Base-by-base conservation (phyloP, 2,888 invertebrate genomes). In the Adelognathus sp. region DNA sequence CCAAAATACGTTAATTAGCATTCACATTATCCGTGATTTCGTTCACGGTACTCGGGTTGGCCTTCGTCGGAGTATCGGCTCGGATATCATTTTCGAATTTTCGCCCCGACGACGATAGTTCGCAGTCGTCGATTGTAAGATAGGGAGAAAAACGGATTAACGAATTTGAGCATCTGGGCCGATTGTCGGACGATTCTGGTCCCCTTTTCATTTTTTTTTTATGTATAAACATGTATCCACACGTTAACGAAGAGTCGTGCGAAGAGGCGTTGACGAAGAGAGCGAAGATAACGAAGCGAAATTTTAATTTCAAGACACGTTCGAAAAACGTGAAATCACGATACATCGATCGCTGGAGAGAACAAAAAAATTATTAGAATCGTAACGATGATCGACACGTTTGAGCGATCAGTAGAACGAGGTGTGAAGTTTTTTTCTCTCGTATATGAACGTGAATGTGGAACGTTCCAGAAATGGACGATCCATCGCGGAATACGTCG, bases 401-500 rank as follows among this genome's bases (percentile, higher is more conserved):
- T 33, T 58, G 46, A 33, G 63, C 29, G 44, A 52, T 39, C 9
- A 29, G 52, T 39, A 44, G 50, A 52, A 18, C 60, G 18, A 44
- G 60, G 70, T 54, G 75, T 58, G 74, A 46, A 76, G 72, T 56
- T 64, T 63, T 74, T 78, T n/a, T n/a, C n/a, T n/a, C n/a, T n/a
- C n/a, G 82, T 85, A 77, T 87, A 76, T 89, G 88, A 88, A 86
- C 87, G 89, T 86, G 84, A 87, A 88, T 89, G 87, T 90, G 90
- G 90, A 86, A 91, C 90, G 91, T 93, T 93, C 90, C 95, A 96
- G 96, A 96, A 95, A 94, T 95, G 96, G 96, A 95, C 95, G 92
- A 93, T 95, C 93, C 95, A 95, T 92, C 95, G 95, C 91, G 96
- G 95, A 93, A 95, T 95, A 91, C 94, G 95, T 90, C 95, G 96